Percentiles rank a stretch among this genome's conserved stretches.
Conservation (phyloP, 2,113 vertebrate genomes). For the Perca flavescens region DNA sequence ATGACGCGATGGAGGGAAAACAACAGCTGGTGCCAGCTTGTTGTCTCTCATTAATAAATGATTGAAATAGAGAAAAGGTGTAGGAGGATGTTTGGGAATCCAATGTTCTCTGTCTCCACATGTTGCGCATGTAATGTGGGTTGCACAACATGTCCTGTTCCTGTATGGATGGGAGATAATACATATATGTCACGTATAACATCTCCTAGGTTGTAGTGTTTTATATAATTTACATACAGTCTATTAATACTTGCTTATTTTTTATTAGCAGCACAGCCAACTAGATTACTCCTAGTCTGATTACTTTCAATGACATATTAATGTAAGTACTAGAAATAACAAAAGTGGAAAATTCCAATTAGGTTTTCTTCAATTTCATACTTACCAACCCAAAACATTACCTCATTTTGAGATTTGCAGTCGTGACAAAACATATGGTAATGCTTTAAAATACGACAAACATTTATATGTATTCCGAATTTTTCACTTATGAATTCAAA, state of each 20-base stretch:
- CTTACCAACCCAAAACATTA: neutral
- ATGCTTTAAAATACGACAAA: neutral
- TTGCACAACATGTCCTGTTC: conserved; percentile 19
- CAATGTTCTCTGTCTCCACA: conserved; percentile 40
- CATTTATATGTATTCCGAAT: neutral
- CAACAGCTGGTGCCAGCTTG: conserved; percentile 36
- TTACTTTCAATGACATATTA: neutral
- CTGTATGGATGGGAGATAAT: neutral
- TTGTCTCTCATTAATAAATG: conserved; percentile 64
- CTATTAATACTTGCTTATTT: neutral
- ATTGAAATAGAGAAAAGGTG: conserved; percentile 56
- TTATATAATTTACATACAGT: neutral
- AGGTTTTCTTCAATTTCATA: neutral
- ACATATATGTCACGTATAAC: neutral
- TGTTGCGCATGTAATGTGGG: conserved; percentile 32
- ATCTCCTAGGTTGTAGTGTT: neutral
- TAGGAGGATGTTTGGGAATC: conserved; percentile 33
- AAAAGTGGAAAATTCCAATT: neutral
- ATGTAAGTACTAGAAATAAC: neutral
- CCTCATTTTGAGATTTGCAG: neutral
- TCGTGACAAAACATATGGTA: neutral
- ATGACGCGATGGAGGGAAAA: conserved; percentile 30
- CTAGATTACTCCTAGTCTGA: neutral
- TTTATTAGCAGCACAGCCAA: neutral
- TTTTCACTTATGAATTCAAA: neutral